Percentiles rank a stretch among this genome's conserved stretches.
These are phyloP conservation scores for Ostrea edulis DNA, from an alignment of 1,140 invertebrate species.

Conservation along the genomic window DNA sequence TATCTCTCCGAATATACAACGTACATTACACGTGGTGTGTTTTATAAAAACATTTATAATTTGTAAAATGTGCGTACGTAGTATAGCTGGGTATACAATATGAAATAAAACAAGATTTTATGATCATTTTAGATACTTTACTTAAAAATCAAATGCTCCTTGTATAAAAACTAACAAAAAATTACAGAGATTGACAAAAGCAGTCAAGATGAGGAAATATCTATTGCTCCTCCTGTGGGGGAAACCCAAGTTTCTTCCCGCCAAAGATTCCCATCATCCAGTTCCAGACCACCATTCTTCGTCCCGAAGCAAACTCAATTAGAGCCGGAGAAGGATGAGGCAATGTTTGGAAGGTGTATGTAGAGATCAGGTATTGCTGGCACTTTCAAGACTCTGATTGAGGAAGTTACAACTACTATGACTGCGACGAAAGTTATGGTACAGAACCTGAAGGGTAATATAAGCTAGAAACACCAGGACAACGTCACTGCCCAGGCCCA, in stretches of 20 bases:
- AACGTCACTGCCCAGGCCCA: neutral
- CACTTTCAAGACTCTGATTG: neutral
- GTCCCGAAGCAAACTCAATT: neutral
- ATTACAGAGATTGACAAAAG: neutral
- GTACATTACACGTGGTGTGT: no score
- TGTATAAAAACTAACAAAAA: no score
- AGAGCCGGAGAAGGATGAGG: neutral
- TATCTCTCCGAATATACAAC: no score
- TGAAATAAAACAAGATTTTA: no score
- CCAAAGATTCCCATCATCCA: neutral
- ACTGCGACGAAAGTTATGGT: neutral
- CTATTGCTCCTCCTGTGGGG: neutral
- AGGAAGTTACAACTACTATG: neutral
- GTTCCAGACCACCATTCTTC: neutral
- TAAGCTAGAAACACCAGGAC: neutral
- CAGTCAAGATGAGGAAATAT: constrained; percentile 2
- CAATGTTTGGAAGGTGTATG: neutral
- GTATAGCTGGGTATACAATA: no score
- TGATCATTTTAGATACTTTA: no score
- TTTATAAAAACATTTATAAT: no score
- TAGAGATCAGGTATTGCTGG: neutral
- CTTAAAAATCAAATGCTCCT: no score
- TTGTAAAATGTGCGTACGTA: no score
- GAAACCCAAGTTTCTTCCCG: neutral
- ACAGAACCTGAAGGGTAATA: neutral